Conservation (phyloP, 2,797 vertebrate genomes). For the Alectoris magna region DNA sequence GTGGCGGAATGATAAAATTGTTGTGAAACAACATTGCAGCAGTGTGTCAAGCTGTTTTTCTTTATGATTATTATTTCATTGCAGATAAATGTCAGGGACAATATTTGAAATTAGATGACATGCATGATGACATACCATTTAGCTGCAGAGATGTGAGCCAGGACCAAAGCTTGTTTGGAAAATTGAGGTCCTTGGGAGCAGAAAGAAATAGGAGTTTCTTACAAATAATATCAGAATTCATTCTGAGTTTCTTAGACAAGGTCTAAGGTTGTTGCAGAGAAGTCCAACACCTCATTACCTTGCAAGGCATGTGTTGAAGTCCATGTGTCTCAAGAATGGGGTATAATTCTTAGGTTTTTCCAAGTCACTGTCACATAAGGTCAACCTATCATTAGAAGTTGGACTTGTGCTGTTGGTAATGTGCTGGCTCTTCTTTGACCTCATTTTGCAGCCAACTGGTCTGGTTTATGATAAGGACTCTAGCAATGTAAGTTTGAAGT, state of each 20-base stretch:
- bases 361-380: not conserved
- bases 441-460: not conserved
- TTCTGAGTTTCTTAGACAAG: not conserved
- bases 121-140: not conserved
- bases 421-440: not conserved
- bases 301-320: not conserved
- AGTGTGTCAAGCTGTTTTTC: not conserved
- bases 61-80: not conserved
- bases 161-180: not conserved
- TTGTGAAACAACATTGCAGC: not conserved
- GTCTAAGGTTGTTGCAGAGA: not conserved
- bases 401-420: not conserved
- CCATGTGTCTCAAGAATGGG: not conserved
- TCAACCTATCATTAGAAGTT: not conserved
- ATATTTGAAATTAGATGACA: constrained; percentile 11
- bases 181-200: not conserved
- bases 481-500: not conserved
- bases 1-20: not conserved
- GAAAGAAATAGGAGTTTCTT: not conserved
- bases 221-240: not conserved
- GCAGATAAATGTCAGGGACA: not conserved
- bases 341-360: constrained; percentile 32
- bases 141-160: not conserved
- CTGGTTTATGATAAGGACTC: not conserved
- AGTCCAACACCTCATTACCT: not conserved